These are phyloP conservation scores for Hirtodrosophila histrioides DNA, from an alignment of 2,888 invertebrate genomes.

Conservation along the genomic window DNA sequence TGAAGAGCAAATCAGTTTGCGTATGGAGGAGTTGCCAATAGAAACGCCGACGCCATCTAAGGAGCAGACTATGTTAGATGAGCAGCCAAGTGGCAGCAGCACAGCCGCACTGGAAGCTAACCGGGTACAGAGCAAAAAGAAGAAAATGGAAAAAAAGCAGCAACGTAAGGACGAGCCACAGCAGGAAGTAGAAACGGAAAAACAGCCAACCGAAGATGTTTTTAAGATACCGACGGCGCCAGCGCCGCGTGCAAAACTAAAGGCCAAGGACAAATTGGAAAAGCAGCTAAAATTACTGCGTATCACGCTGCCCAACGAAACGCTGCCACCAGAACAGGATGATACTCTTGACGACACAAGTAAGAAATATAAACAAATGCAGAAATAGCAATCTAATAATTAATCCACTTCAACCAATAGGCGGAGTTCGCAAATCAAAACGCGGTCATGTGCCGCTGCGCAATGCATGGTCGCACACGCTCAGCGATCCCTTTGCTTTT, in stretches of 20 bases:
- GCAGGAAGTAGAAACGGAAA: neutral
- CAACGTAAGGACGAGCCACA: neutral
- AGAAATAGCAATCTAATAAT: too few species aligned
- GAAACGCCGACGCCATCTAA: neutral
- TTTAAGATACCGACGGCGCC: slow-evolving; percentile 59
- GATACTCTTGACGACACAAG: slow-evolving; percentile 8
- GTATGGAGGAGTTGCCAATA: neutral
- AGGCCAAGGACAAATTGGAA: neutral
- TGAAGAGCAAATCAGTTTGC: neutral
- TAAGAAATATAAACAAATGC: slow-evolving; percentile 27
- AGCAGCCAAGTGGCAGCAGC: slow-evolving; percentile 17
- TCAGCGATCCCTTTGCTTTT: slow-evolving; percentile 44
- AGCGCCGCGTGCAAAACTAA: slow-evolving; percentile 47
- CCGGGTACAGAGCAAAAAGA: neutral
- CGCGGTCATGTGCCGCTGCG: slow-evolving; percentile 67
- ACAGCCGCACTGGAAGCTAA: neutral
- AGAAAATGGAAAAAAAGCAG: too few species aligned
- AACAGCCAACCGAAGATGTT: slow-evolving; percentile 9
- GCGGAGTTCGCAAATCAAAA: slow-evolving; percentile 69
- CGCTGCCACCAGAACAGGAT: neutral
- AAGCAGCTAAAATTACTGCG: slow-evolving; percentile 19
- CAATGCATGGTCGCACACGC: slow-evolving; percentile 46
- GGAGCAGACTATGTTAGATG: neutral
- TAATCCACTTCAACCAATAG: slow-evolving; percentile 11
- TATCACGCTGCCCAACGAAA: slow-evolving; percentile 6